phyloP scores from a whole-genome alignment of 1,140 invertebrate species.

The Bombus affinis region DNA sequence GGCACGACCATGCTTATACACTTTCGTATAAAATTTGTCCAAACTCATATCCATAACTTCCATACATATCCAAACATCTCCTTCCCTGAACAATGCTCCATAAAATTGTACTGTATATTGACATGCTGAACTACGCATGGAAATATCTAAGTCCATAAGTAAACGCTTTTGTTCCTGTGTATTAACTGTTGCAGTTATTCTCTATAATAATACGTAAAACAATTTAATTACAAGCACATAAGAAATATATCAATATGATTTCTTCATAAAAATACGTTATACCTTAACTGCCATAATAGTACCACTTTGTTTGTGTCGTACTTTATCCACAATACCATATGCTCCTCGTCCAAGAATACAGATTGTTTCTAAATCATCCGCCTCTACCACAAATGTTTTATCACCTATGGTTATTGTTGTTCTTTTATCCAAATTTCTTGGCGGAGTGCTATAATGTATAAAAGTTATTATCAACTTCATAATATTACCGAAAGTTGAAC shows the following conservation, averaged over 20 bases:
- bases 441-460: slow-evolving; percentile 85
- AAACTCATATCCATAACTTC: slow-evolving; percentile 99
- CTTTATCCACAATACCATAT: slow-evolving; percentile 98
- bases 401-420: slow-evolving; percentile 94
- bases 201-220: slow-evolving; percentile 82
- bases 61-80: slow-evolving; percentile 99
- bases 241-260: slow-evolving; percentile 16
- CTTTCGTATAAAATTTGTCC: slow-evolving; percentile 97
- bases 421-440: slow-evolving; percentile 92
- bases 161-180: slow-evolving; percentile 95
- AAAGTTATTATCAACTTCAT: slow-evolving; percentile 48
- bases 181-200: slow-evolving; percentile 96
- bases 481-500: background rate
- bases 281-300: slow-evolving; percentile 98
- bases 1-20: slow-evolving; percentile 88
- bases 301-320: slow-evolving; percentile 93
- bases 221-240: background rate
- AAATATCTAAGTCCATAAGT: slow-evolving; percentile 98
- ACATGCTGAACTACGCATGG: slow-evolving; percentile 97
- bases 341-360: slow-evolving; percentile 96
- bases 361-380: slow-evolving; percentile 93
- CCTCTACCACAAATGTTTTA: slow-evolving; percentile 93
- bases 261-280: slow-evolving; percentile 44
- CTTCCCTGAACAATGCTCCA: slow-evolving; percentile 97
- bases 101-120: slow-evolving; percentile 98